Percentiles rank a stretch among this genome's conserved stretches.
Conservation (phyloP, 2,797 vertebrate genomes). For the Antennarius maculatus region DNA sequence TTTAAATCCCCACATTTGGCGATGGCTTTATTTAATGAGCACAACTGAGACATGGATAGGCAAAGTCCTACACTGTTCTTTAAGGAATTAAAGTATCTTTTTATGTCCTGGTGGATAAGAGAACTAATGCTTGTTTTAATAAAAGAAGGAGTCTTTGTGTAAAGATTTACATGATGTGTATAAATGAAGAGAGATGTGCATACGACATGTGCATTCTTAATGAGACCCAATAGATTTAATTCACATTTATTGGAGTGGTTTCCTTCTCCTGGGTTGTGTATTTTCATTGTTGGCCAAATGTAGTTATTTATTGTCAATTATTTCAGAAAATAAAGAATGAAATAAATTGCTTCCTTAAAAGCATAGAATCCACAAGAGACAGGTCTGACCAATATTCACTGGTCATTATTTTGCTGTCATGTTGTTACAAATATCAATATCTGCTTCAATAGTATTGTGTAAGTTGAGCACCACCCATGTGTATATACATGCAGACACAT, state of each 20-base stretch:
- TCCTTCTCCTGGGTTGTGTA: conserved; percentile 17
- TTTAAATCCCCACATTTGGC: conserved; percentile 44
- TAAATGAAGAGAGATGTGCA: background rate
- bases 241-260: conserved; percentile 33
- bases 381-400: conserved; percentile 6
- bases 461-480: no score
- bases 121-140: conserved; percentile 30
- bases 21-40: conserved; percentile 52
- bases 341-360: background rate
- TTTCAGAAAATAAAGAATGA: conserved; percentile 3
- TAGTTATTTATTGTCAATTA: conserved; percentile 29
- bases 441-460: background rate
- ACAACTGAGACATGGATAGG: conserved; percentile 35
- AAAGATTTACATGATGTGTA: conserved; percentile 6
- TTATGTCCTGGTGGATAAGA: conserved; percentile 3
- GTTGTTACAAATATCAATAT: background rate
- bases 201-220: conserved; percentile 20
- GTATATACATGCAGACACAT: no score
- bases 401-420: background rate
- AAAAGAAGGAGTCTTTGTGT: conserved; percentile 23
- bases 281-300: conserved; percentile 22
- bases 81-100: conserved; percentile 23
- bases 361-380: background rate
- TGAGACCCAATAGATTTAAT: conserved; percentile 31
- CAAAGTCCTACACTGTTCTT: conserved; percentile 20